Percentiles rank a stretch among this genome's conserved stretches.
Evolutionary conservation across 1,140 invertebrate species (phyloP).

Genomic region (Chelonus insularis): DNA sequence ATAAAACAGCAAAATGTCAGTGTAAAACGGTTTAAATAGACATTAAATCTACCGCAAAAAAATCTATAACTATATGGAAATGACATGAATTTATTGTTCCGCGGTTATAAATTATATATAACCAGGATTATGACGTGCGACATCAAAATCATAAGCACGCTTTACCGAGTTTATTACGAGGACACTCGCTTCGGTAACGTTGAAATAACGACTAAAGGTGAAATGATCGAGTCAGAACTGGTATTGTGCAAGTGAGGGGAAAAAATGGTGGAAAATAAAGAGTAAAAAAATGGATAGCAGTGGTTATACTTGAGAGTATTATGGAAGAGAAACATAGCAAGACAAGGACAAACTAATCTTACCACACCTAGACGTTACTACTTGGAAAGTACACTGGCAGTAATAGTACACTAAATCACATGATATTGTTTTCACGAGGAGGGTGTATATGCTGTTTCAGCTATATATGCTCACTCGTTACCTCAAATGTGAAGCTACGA

Average conservation of each 20-base stretch:
- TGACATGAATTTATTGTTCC: conserved; percentile 4
- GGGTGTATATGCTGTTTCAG: no score
- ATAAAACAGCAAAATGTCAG: not conserved
- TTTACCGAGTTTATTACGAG: conserved; percentile 16
- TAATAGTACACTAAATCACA: conserved; percentile 29
- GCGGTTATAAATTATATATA: conserved; percentile 8
- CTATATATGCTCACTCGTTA: no score
- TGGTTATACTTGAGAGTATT: not conserved
- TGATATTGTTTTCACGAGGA: conserved; percentile 29
- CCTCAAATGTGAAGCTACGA: no score
- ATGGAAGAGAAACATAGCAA: not conserved
- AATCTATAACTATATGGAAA: conserved; percentile 7
- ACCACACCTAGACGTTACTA: conserved; percentile 12
- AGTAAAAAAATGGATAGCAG: not conserved
- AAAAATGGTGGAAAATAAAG: not conserved
- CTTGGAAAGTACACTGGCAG: conserved; percentile 28
- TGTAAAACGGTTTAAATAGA: not conserved
- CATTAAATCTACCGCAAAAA: not conserved
- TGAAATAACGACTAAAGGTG: conserved; percentile 7
- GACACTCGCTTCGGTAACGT: conserved; percentile 10
- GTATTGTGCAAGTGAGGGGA: not conserved
- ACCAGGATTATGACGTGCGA: not conserved
- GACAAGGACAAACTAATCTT: not conserved
- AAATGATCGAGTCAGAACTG: not conserved
- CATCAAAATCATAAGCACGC: conserved; percentile 13